phyloP scores from a whole-genome alignment of 2,888 invertebrate species.

The Ptychoptera albimana region DNA sequence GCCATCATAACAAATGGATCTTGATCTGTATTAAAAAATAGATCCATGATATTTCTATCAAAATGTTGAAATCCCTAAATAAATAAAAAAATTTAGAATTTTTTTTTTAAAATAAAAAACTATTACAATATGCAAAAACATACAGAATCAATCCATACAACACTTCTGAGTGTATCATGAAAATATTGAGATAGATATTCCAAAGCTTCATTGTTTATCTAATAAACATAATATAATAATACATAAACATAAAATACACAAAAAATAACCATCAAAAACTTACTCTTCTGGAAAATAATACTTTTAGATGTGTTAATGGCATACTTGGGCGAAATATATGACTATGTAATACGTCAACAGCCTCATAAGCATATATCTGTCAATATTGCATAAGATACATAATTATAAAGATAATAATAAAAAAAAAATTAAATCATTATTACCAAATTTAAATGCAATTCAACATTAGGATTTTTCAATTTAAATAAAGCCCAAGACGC shows the following conservation, averaged over 20 bases:
- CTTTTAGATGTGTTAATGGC: constrained; percentile 56
- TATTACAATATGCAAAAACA: too few relatives aligned
- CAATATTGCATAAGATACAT: constrained; percentile 13
- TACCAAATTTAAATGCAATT: constrained; percentile 37
- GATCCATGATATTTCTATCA: constrained; percentile 22
- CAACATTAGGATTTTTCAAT: constrained; percentile 36
- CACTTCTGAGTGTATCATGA: constrained; percentile 24
- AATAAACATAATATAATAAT: background rate
- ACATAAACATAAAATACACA: background rate
- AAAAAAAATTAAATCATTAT: background rate
- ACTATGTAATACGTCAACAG: constrained; percentile 41
- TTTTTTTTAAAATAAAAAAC: background rate
- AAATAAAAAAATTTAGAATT: constrained; percentile 2
- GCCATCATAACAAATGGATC: constrained; percentile 44
- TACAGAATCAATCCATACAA: constrained; percentile 29
- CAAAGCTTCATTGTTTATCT: constrained; percentile 28
- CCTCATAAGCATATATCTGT: constrained; percentile 49
- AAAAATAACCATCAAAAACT: constrained; percentile 13
- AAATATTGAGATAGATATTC: constrained; percentile 26
- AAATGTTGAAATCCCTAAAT: constrained; percentile 19
- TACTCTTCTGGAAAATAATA: constrained; percentile 54
- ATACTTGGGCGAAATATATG: constrained; percentile 48
- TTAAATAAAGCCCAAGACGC: constrained; percentile 44
- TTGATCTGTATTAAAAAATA: constrained; percentile 20
- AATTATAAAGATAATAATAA: background rate